These are phyloP conservation scores for Pseudopipra pipra DNA, from an alignment of 2,113 vertebrate genomes.

Conservation along the genomic window DNA sequence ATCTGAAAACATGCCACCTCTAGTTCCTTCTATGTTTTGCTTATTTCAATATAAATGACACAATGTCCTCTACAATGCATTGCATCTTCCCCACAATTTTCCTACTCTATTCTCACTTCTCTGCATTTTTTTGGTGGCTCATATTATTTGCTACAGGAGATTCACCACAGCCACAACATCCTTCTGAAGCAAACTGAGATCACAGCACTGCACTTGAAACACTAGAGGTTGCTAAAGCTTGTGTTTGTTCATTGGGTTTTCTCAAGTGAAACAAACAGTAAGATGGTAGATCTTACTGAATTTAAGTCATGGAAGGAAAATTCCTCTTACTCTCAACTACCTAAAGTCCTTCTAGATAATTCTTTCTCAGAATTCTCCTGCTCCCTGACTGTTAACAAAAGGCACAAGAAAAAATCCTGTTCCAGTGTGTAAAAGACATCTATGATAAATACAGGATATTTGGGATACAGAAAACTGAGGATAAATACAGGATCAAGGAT, in stretches of 20 bases:
- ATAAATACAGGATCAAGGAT: neutral
- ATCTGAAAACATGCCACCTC: neutral
- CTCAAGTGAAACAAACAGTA: neutral
- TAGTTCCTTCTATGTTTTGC: neutral
- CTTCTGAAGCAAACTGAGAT: neutral
- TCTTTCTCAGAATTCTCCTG: neutral
- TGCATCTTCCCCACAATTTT: neutral
- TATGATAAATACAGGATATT: neutral
- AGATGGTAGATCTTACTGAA: neutral
- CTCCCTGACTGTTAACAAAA: neutral
- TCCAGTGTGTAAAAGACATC: neutral
- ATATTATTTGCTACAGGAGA: neutral
- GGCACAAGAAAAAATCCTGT: neutral
- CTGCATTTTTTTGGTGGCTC: neutral
- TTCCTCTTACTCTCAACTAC: neutral
- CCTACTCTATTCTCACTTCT: neutral
- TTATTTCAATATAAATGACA: neutral
- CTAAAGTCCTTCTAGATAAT: neutral
- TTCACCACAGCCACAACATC: neutral
- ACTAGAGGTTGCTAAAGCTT: conserved; percentile 31
- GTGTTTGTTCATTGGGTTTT: neutral
- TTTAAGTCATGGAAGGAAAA: neutral
- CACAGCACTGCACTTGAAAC: neutral
- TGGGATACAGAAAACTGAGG: neutral
- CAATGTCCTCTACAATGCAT: neutral